Percentiles rank a stretch among this genome's conserved stretches.
phyloP scores from a whole-genome alignment of 2,888 invertebrate genomes.

The Corbicula japonica region DNA sequence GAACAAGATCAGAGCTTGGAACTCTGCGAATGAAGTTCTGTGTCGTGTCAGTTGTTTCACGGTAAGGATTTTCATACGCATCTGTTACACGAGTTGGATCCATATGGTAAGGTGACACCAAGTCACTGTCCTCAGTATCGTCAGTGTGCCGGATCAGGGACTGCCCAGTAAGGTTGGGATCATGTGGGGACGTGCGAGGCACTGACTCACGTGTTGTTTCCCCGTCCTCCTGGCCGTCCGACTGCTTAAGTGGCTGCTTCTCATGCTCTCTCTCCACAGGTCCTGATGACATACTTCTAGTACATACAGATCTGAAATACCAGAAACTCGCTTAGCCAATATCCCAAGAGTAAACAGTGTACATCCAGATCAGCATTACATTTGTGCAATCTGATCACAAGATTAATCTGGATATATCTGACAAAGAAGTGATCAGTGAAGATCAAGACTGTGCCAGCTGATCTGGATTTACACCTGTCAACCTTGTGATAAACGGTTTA shows the following conservation, averaged over 20 bases:
- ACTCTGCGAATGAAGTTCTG: constrained; percentile 78
- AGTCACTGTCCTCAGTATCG: constrained; percentile 60
- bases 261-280: constrained; percentile 65
- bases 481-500: no score
- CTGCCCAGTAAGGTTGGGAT: constrained; percentile 64
- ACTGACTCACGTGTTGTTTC: constrained; percentile 45
- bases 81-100: constrained; percentile 77
- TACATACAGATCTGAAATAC: not conserved
- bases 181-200: constrained; percentile 45
- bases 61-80: constrained; percentile 80
- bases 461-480: no score
- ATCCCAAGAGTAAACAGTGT: not conserved
- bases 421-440: not conserved
- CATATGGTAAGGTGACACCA: constrained; percentile 70
- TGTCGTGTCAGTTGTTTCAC: constrained; percentile 81
- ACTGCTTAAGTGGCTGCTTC: constrained; percentile 72
- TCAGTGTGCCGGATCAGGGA: constrained; percentile 61
- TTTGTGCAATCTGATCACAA: not conserved
- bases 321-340: not conserved
- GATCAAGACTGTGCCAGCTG: no score
- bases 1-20: constrained; percentile 80
- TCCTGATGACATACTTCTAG: constrained; percentile 43
- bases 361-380: not conserved
- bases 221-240: constrained; percentile 61
- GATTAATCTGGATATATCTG: not conserved